Conservation (phyloP, 2,113 vertebrate genomes). For the Tachysurus fulvidraco region DNA sequence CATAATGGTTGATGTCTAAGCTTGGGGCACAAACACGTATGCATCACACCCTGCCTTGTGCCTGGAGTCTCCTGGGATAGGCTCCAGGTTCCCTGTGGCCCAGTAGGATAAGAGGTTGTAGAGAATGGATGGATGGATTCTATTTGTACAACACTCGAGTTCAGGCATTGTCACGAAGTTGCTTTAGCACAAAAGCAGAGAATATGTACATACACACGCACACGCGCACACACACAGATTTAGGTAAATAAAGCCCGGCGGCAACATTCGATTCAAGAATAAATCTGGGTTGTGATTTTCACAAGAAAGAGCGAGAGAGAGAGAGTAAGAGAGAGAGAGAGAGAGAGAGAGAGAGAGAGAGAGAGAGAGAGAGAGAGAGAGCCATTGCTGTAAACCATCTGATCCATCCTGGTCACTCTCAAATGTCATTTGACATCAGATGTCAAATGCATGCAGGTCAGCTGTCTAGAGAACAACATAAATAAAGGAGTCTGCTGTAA, state of each 20-base stretch:
- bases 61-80: too few species aligned
- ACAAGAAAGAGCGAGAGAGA: not conserved
- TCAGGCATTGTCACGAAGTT: not conserved
- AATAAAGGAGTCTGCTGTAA: not conserved
- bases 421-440: not conserved
- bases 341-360: not conserved
- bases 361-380: not conserved
- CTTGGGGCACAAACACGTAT: too few species aligned
- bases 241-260: not conserved
- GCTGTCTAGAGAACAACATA: not conserved
- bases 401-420: not conserved
- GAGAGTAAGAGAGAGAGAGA: too few species aligned
- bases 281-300: not conserved
- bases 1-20: not conserved
- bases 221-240: too few species aligned
- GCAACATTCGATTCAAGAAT: not conserved
- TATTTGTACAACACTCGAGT: not conserved
- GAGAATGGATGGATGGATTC: too few species aligned
- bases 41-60: too few species aligned
- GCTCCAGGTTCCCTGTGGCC: too few species aligned
- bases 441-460: not conserved
- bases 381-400: not conserved
- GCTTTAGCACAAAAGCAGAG: not conserved
- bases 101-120: too few species aligned
- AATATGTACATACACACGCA: too few species aligned